Conservation (phyloP, 2,797 vertebrate species). For the Coregonus suidteri region DNA sequence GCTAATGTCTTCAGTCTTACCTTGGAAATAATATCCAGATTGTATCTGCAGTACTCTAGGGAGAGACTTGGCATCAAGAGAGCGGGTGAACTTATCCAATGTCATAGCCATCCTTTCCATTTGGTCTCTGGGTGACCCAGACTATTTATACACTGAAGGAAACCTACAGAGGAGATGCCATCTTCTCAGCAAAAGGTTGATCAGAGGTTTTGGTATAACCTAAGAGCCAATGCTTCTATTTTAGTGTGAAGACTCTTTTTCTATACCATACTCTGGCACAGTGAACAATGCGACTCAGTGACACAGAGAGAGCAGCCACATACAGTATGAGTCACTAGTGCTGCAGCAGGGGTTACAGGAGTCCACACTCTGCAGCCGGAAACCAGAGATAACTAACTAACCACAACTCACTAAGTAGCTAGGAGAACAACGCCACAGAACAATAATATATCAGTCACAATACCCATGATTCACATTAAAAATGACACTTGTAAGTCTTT, state of each 20-base stretch:
- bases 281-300: not conserved
- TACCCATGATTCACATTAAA: too few species aligned
- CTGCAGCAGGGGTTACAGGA: constrained; percentile 1
- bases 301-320: not conserved
- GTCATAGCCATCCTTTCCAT: constrained; percentile 73
- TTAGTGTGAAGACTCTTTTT: not conserved
- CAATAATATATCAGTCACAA: not conserved
- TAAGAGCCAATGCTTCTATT: not conserved
- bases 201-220: not conserved
- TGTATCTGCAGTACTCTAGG: constrained; percentile 84
- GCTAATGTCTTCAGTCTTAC: constrained; percentile 59
- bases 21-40: constrained; percentile 83
- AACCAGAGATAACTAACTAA: constrained; percentile 21
- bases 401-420: constrained; percentile 14
- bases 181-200: not conserved
- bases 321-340: not conserved
- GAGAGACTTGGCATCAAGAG: constrained; percentile 76
- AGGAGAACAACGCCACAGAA: not conserved
- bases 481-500: too few species aligned
- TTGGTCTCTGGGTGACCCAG: not conserved
- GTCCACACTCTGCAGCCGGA: constrained; percentile 21
- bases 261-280: not conserved
- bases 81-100: constrained; percentile 77
- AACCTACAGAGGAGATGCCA: not conserved
- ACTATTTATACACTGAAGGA: not conserved